Conservation (phyloP, 2,888 invertebrate species). For the Sphaeridia pumilis region DNA sequence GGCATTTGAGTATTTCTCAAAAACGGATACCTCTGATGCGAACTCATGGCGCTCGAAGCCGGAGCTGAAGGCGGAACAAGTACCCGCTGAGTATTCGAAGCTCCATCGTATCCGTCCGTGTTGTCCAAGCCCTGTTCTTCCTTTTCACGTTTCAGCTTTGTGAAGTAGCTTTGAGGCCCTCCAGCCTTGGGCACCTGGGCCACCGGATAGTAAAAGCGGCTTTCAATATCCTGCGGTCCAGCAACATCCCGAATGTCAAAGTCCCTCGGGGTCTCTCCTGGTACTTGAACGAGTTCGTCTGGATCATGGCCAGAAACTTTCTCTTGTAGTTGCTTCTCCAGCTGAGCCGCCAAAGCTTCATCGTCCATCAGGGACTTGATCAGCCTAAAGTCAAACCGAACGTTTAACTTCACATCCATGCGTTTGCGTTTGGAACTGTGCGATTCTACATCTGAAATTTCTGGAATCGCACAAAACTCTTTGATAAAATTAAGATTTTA, state of each 20-base stretch:
- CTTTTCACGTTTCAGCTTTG: conserved; percentile 1
- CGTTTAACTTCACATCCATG: neutral
- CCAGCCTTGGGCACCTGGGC: neutral
- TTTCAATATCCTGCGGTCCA: conserved; percentile 1
- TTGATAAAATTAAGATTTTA: neutral
- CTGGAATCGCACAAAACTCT: neutral
- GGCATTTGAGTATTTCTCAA: neutral
- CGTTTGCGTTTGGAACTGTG: too few relatives aligned
- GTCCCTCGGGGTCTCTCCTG: neutral
- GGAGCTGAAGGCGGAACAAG: neutral
- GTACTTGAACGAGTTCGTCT: neutral
- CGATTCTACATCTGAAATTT: neutral
- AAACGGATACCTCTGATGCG: neutral
- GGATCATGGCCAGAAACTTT: neutral
- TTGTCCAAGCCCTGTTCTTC: neutral
- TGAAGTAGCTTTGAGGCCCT: neutral
- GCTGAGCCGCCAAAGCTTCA: neutral
- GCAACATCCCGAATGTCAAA: neutral
- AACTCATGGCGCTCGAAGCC: neutral
- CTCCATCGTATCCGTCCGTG: neutral
- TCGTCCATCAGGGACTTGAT: conserved; percentile 11
- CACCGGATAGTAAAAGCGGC: conserved; percentile 9
- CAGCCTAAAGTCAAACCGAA: conserved; percentile 1
- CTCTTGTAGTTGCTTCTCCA: neutral
- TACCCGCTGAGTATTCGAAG: neutral